Percentiles rank a stretch among this genome's conserved stretches.
Conservation (phyloP, 2,113 vertebrate genomes). For the Ancistrus triradiatus region DNA sequence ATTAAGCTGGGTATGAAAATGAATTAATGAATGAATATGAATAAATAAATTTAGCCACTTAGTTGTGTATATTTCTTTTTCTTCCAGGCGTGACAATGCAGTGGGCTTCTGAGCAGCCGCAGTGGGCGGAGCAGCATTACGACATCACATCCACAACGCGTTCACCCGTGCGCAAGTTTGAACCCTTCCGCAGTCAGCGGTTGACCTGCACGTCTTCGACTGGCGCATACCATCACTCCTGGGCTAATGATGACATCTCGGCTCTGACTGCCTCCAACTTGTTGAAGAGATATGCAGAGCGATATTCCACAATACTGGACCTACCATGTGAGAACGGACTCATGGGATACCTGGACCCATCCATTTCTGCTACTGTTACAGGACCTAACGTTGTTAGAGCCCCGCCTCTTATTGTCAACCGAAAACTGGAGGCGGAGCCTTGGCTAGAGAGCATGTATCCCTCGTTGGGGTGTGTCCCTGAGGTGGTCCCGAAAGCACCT, state of each 20-base stretch:
- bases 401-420: constrained; percentile 79
- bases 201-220: constrained; percentile 77
- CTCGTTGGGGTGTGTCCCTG: constrained; percentile 89
- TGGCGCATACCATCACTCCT: constrained; percentile 88
- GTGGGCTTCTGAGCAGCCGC: constrained; percentile 98
- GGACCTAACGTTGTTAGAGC: constrained; percentile 56
- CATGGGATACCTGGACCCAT: constrained; percentile 79
- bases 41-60: no score
- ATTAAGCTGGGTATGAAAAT: no score
- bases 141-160: constrained; percentile 96
- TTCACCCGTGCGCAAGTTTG: constrained; percentile 95
- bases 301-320: constrained; percentile 94
- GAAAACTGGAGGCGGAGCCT: constrained; percentile 87
- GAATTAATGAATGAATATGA: no score
- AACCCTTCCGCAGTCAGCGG: constrained; percentile 82
- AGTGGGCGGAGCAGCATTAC: constrained; percentile 99
- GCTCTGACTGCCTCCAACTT: constrained; percentile 97
- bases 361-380: constrained; percentile 42
- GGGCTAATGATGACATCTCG: constrained; percentile 98
- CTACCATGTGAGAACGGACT: constrained; percentile 78
- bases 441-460: constrained; percentile 95
- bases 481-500: constrained; percentile 69
- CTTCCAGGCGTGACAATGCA: constrained; percentile 96
- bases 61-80: no score
- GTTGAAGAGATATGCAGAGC: constrained; percentile 96